Evolutionary conservation across 2,797 vertebrate genomes (phyloP).

Genomic region (Phataginus tricuspis): DNA sequence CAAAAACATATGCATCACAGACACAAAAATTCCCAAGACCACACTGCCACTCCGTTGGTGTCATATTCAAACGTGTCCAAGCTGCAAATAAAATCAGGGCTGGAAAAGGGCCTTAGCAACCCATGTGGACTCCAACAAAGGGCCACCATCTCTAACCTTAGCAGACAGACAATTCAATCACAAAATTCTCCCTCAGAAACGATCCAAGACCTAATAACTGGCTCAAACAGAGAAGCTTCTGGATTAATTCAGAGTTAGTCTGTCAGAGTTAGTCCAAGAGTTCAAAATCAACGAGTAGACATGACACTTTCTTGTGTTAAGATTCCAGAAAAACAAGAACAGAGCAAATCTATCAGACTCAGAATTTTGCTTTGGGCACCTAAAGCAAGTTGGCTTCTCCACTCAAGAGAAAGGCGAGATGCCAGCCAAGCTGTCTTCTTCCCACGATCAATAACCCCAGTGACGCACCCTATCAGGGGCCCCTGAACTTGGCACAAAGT

Average conservation of each 20-base stretch:
- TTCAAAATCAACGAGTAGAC: background rate
- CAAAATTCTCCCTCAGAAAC: conserved; percentile 20
- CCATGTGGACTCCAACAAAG: conserved; percentile 3
- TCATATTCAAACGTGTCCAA: conserved; percentile 52
- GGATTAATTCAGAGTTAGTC: conserved; percentile 6
- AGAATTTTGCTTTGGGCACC: conserved; percentile 39
- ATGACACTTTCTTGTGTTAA: conserved; percentile 13
- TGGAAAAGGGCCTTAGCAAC: conserved; percentile 26
- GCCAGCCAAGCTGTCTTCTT: conserved; percentile 79
- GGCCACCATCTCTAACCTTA: background rate
- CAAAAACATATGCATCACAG: conserved; percentile 67
- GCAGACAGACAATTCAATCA: background rate
- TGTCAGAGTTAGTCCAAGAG: conserved; percentile 2
- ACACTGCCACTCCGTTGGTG: conserved; percentile 54
- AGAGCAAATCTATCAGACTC: background rate
- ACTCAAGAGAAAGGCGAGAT: conserved; percentile 1
- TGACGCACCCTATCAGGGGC: conserved; percentile 78
- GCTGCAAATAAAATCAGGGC: conserved; percentile 44
- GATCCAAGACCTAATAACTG: background rate
- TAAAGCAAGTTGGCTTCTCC: background rate
- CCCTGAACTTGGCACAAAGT: conserved; percentile 77
- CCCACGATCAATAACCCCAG: conserved; percentile 80
- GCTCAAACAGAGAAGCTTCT: background rate
- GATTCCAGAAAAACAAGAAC: conserved; percentile 24
- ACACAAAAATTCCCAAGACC: conserved; percentile 63